A percentile compares a stretch with the other conserved stretches of the same genome.
These are phyloP conservation scores for Drosophila parvula DNA, from an alignment of 1,140 invertebrate species.

Conservation along the genomic window DNA sequence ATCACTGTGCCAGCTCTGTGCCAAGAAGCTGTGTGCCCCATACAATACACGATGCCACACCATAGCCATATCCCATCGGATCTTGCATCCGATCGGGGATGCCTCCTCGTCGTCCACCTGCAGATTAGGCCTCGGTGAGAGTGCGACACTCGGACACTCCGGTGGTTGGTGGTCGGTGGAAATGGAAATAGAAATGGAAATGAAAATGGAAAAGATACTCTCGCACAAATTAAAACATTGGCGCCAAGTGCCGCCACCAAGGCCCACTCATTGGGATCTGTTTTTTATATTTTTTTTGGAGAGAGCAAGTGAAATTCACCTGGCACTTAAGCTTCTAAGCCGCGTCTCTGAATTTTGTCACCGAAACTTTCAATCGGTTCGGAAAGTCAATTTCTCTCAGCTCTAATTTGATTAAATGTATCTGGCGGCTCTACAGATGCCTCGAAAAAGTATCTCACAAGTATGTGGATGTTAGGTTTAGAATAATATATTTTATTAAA, in stretches of 20 bases:
- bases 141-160: conserved; percentile 50
- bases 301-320: conserved; percentile 67
- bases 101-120: conserved; percentile 21
- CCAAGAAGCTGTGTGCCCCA: conserved; percentile 24
- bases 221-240: conserved; percentile 66
- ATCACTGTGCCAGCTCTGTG: conserved; percentile 52
- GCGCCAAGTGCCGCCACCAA: background rate
- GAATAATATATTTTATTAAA: no score
- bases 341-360: conserved; percentile 36
- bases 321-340: conserved; percentile 43
- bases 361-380: conserved; percentile 35
- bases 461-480: no score
- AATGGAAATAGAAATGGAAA: conserved; percentile 45
- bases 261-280: conserved; percentile 39
- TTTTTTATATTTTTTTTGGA: background rate
- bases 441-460: no score
- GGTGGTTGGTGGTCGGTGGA: conserved; percentile 7
- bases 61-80: conserved; percentile 26
- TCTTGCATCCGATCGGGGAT: conserved; percentile 21
- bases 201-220: conserved; percentile 48
- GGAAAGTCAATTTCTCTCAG: conserved; percentile 40
- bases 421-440: background rate
- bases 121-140: conserved; percentile 70
- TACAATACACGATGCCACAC: conserved; percentile 7
- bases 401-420: conserved; percentile 17